phyloP scores from a whole-genome alignment of 2,888 invertebrate genomes.

The Apeira syringaria region DNA sequence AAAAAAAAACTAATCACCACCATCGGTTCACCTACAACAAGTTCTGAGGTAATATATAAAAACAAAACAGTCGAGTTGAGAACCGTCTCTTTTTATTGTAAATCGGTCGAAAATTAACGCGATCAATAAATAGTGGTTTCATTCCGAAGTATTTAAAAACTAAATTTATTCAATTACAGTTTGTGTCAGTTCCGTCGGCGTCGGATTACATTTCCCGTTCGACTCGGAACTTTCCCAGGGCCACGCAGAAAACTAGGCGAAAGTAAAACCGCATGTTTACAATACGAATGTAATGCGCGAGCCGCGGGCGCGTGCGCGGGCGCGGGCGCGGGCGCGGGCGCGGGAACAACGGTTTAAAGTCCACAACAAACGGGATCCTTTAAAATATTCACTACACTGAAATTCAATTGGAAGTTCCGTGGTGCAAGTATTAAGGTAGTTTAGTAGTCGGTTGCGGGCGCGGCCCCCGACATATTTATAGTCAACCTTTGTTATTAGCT shows the following conservation, averaged over 20 bases:
- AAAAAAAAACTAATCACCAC: too few species aligned
- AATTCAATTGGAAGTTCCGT: conserved; percentile 70
- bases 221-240: conserved; percentile 10
- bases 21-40: too few species aligned
- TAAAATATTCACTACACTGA: conserved; percentile 67
- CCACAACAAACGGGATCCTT: conserved; percentile 48
- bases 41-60: too few species aligned
- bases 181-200: neutral
- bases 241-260: conserved; percentile 14
- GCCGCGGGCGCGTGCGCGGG: too few species aligned
- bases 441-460: conserved; percentile 33
- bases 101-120: too few species aligned
- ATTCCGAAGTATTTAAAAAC: too few species aligned
- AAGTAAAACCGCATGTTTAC: conserved; percentile 49
- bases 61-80: too few species aligned
- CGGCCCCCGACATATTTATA: conserved; percentile 39
- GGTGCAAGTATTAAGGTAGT: conserved; percentile 51
- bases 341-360: conserved; percentile 51
- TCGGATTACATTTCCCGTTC: conserved; percentile 6
- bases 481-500: conserved; percentile 43
- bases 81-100: too few species aligned
- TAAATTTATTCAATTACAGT: neutral
- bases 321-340: too few species aligned
- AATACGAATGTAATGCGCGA: conserved; percentile 45
- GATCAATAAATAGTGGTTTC: too few species aligned